Evolutionary conservation across 2,888 invertebrate genomes (phyloP).

Genomic region (Rhamphomyia laevipes): DNA sequence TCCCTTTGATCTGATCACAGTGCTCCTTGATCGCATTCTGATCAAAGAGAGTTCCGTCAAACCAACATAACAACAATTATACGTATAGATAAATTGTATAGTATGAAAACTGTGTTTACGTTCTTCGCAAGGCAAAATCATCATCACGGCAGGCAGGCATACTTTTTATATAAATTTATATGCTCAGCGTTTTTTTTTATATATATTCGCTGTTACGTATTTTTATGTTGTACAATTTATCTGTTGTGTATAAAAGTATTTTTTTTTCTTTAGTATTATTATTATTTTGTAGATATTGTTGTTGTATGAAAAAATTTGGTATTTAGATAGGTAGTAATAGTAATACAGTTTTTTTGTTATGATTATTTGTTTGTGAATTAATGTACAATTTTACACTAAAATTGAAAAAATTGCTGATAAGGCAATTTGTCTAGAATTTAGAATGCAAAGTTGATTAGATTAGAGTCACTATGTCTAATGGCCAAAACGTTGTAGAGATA

Average conservation of each 20-base stretch:
- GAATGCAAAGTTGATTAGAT: too few relatives aligned
- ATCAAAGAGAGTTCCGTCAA: constrained; percentile 41
- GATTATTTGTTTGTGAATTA: too few relatives aligned
- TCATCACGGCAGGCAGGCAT: neutral
- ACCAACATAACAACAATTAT: neutral
- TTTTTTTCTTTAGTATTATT: neutral
- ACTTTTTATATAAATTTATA: neutral
- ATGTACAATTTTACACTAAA: too few relatives aligned
- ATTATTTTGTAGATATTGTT: too few relatives aligned
- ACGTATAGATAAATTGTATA: neutral
- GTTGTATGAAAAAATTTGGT: neutral
- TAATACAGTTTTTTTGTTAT: too few relatives aligned
- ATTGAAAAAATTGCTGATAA: too few relatives aligned
- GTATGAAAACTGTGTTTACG: neutral
- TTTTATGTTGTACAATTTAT: neutral
- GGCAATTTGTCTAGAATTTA: too few relatives aligned
- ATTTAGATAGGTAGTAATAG: neutral
- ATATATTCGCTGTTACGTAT: neutral
- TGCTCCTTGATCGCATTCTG: constrained; percentile 40
- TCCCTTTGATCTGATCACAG: constrained; percentile 38
- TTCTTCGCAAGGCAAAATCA: neutral
- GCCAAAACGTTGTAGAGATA: too few relatives aligned
- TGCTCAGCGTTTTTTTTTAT: neutral
- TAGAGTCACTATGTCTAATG: too few relatives aligned
- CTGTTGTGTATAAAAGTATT: neutral